Evolutionary conservation across 2,888 invertebrate species (phyloP), one percentile per base, ranked within the genome.

Genomic region (Heliconius sara): DNA sequence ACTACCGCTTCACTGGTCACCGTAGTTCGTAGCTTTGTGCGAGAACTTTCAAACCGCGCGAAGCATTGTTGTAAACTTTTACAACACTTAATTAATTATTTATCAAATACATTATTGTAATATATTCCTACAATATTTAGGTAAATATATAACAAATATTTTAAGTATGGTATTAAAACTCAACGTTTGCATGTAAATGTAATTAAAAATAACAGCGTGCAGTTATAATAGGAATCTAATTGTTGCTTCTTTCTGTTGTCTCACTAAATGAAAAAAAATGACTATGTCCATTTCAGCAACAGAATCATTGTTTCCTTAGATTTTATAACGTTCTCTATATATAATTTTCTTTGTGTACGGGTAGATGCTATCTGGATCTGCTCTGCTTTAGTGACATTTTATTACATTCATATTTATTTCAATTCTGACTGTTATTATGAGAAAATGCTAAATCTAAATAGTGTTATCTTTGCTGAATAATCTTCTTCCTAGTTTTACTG

Each of bases 1-100:
- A 84, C 84, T 83, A 83, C 84, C 43, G 52, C 57, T 71, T 30
- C 65, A 39, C 52, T 65, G 52, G 77, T 34, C 25, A 66, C 57
- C 78, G 79, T 67, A 39, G 65, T 66, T 34, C 78, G 79, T 67
- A 25, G 27, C 66, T 30, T 30, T 34, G 47, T n/a, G n/a, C 19
- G 57, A 65, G 6, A 25, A 43, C 39, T 3, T 70, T 70, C 25
- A 16, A 25, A 70, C 7, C 16, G 6, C 13, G 25, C 16, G 0
- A 47, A 47, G 25, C 43, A 43, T 25, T n/a, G 39, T 43, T 68
- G 68, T 43, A 43, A n/a, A 9, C 43, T 68, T 68, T 68, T 43
- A 43, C 39, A 43, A 34, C n/a, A 43, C 7, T 68, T 43, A 25
- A 43, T 39, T 16, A 25, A 39, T 39, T 39, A 39, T 39, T 68